These are phyloP conservation scores for Sycophila texana DNA, from an alignment of 2,888 invertebrate genomes.

Conservation along the genomic window DNA sequence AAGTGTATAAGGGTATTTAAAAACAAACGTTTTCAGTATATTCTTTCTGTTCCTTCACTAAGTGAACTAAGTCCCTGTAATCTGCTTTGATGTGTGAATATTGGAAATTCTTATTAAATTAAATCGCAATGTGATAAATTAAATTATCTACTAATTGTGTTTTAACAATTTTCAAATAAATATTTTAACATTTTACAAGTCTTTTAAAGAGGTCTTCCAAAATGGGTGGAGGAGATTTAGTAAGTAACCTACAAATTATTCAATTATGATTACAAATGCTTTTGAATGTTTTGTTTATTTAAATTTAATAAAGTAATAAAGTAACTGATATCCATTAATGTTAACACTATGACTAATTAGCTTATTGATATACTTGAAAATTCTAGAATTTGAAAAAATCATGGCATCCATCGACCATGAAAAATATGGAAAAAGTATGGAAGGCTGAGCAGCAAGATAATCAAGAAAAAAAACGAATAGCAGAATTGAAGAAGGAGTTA, in stretches of 20 bases:
- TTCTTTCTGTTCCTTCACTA: too few species aligned
- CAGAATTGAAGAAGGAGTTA: constrained; percentile 83
- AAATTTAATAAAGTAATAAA: not conserved
- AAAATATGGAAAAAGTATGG: constrained; percentile 87
- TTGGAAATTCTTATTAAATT: too few species aligned
- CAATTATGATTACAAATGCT: too few species aligned
- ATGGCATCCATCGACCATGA: constrained; percentile 87
- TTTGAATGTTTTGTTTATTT: too few species aligned
- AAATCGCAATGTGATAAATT: too few species aligned
- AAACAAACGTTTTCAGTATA: too few species aligned
- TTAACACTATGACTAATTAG: not conserved
- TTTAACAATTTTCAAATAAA: not conserved
- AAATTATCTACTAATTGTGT: too few species aligned
- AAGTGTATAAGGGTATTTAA: too few species aligned
- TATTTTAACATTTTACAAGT: not conserved
- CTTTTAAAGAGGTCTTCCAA: constrained; percentile 24
- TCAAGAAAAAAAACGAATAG: constrained; percentile 82
- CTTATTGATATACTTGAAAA: constrained; percentile 16
- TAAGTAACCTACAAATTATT: constrained; percentile 59
- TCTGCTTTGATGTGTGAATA: too few species aligned
- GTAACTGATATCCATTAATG: not conserved
- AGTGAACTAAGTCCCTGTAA: too few species aligned
- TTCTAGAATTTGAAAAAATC: constrained; percentile 85
- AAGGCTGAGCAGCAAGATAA: constrained; percentile 85
- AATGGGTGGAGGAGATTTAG: constrained; percentile 76